These are phyloP conservation scores for Porites lutea DNA, from an alignment of 64 coral and sea anemone genomes.

Conservation along the genomic window DNA sequence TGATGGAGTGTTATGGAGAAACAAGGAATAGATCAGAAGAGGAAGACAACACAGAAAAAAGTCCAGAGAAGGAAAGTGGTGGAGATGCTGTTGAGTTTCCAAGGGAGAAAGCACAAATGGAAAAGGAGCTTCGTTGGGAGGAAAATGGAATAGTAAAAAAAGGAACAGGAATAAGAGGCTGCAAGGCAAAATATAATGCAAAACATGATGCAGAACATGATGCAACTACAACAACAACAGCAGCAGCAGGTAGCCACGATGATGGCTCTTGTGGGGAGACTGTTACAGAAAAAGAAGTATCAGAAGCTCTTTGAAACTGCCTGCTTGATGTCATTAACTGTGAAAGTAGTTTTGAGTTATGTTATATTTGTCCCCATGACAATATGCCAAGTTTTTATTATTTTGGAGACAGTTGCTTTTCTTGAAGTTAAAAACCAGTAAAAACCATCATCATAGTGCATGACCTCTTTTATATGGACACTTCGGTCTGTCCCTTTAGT, in stretches of 20 bases:
- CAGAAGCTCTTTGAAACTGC: neutral
- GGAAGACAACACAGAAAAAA: conserved; percentile 8
- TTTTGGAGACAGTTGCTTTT: conserved; percentile 17
- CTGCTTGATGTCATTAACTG: conserved; percentile 3
- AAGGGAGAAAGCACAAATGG: conserved; percentile 4
- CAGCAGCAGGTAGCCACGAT: neutral
- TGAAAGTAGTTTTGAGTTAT: conserved; percentile 11
- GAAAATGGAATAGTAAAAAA: neutral
- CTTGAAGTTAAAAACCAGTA: conserved; percentile 18
- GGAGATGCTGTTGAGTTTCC: conserved; percentile 16
- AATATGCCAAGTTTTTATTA: neutral
- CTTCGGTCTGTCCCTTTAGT: no score
- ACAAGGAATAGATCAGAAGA: conserved; percentile 37
- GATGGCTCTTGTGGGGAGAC: neutral
- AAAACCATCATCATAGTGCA: neutral
- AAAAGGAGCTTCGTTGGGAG: conserved; percentile 4
- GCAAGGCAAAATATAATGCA: neutral
- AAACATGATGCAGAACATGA: neutral
- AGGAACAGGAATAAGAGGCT: conserved; percentile 17
- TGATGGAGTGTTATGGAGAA: conserved; percentile 30
- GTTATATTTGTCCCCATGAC: neutral
- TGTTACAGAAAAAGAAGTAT: neutral
- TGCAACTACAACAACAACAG: neutral
- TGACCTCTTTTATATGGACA: neutral
- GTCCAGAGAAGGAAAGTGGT: neutral